phyloP scores from a whole-genome alignment of 2,797 vertebrate genomes.

The Falco biarmicus region DNA sequence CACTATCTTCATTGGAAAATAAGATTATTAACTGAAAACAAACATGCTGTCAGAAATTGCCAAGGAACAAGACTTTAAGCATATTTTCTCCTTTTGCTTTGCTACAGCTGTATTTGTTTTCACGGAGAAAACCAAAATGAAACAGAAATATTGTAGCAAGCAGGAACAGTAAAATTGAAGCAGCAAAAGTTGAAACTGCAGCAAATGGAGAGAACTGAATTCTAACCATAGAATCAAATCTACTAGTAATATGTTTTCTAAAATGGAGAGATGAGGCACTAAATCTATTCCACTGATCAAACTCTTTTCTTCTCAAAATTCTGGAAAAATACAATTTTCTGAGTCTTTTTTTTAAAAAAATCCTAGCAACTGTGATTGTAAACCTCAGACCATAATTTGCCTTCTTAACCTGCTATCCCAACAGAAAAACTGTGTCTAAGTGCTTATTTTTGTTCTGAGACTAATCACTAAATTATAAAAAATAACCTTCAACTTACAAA shows the following conservation, averaged over 20 bases:
- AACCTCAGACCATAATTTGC: conserved; percentile 65
- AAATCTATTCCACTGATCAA: not conserved
- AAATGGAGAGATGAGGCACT: not conserved
- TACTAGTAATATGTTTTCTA: not conserved
- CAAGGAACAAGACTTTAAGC: not conserved
- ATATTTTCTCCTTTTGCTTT: not conserved
- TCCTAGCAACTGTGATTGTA: conserved; percentile 41
- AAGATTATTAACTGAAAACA: conserved; percentile 25
- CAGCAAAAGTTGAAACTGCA: not conserved
- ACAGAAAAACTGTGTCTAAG: conserved; percentile 72
- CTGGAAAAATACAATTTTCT: not conserved
- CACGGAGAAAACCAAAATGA: not conserved
- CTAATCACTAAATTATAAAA: conserved; percentile 83
- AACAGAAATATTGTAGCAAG: not conserved
- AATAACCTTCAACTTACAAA: conserved; percentile 85
- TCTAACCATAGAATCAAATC: not conserved
- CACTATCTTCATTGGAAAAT: not conserved
- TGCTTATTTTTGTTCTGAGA: conserved; percentile 77
- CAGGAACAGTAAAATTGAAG: not conserved
- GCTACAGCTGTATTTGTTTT: not conserved
- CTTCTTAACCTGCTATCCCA: conserved; percentile 67
- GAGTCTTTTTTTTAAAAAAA: not conserved
- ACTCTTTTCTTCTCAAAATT: conserved; percentile 36
- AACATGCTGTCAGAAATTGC: not conserved
- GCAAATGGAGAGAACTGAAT: not conserved